Percentiles rank a stretch among this genome's conserved stretches.
Conservation (phyloP, 1,140 invertebrate genomes). For the Elymnias hypermnestra region DNA sequence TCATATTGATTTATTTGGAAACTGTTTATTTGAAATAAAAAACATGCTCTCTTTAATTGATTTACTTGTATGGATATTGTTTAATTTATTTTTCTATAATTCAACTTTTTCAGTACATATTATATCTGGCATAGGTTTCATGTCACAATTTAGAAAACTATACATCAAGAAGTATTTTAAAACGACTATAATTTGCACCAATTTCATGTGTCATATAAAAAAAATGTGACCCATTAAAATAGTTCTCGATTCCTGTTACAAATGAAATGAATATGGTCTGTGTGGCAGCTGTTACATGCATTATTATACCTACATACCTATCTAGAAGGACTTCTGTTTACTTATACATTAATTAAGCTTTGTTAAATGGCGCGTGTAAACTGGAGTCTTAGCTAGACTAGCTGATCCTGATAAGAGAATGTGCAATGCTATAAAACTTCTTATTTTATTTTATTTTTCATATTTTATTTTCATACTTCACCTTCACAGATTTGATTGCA, state of each 20-base stretch:
- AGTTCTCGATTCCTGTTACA: slow-evolving; percentile 25
- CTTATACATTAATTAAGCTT: neutral
- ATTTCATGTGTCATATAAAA: slow-evolving; percentile 38
- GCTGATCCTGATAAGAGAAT: slow-evolving; percentile 70
- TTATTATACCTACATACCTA: slow-evolving; percentile 53
- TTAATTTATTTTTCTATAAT: neutral
- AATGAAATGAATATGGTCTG: slow-evolving; percentile 47
- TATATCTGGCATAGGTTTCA: no score
- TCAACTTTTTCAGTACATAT: neutral
- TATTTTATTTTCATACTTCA: slow-evolving; percentile 67
- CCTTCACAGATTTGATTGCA: slow-evolving; percentile 51
- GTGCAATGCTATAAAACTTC: slow-evolving; percentile 72
- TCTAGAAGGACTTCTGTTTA: slow-evolving; percentile 61
- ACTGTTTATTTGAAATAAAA: no score
- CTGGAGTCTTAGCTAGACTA: slow-evolving; percentile 56
- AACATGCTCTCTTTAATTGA: no score
- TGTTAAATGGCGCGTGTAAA: slow-evolving; percentile 27
- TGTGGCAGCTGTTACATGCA: slow-evolving; percentile 72
- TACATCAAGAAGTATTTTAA: no score
- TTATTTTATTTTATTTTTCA: slow-evolving; percentile 67
- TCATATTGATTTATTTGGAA: no score
- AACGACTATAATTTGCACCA: slow-evolving; percentile 59
- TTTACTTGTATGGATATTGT: no score
- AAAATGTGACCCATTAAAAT: slow-evolving; percentile 5
- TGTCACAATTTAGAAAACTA: no score